Evolutionary conservation across 2,797 vertebrate species (phyloP).

Genomic region (Ctenosaura bakeri): DNA sequence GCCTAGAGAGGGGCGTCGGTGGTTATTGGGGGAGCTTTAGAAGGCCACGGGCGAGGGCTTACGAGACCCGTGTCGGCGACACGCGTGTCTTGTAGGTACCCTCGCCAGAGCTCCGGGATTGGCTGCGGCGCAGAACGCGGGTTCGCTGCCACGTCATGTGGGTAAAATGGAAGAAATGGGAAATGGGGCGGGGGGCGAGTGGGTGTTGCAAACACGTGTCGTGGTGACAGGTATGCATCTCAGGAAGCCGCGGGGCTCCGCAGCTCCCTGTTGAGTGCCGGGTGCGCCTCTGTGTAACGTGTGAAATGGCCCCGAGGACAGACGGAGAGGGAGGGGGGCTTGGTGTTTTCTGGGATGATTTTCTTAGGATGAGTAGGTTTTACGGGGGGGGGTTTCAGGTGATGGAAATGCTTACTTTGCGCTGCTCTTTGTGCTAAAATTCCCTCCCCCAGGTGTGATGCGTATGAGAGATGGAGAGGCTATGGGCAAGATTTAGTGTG

Average conservation of each 20-base stretch:
- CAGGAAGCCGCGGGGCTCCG: background rate
- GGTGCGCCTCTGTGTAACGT: background rate
- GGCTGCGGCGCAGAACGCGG: background rate
- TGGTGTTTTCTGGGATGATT: too few species aligned
- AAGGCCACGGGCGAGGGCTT: too few species aligned
- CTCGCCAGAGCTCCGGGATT: background rate
- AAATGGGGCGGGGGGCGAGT: background rate
- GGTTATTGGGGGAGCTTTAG: too few species aligned
- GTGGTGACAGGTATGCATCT: background rate
- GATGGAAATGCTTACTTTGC: too few species aligned
- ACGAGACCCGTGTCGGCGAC: too few species aligned
- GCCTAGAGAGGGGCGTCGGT: background rate
- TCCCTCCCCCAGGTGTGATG: background rate
- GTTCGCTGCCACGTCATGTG: slow-evolving; percentile 2
- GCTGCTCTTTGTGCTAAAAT: too few species aligned
- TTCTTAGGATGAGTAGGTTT: background rate
- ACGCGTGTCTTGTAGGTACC: too few species aligned
- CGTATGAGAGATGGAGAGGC: background rate
- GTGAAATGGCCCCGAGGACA: background rate
- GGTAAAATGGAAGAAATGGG: background rate
- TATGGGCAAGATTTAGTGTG: background rate
- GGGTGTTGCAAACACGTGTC: background rate
- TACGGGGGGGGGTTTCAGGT: too few species aligned
- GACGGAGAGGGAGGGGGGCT: too few species aligned
- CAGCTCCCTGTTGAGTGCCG: background rate